A percentile compares a stretch with the other conserved stretches of the same genome.
These are phyloP conservation scores for Tenrec ecaudatus DNA, from an alignment of 2,113 vertebrate species.

Conservation along the genomic window DNA sequence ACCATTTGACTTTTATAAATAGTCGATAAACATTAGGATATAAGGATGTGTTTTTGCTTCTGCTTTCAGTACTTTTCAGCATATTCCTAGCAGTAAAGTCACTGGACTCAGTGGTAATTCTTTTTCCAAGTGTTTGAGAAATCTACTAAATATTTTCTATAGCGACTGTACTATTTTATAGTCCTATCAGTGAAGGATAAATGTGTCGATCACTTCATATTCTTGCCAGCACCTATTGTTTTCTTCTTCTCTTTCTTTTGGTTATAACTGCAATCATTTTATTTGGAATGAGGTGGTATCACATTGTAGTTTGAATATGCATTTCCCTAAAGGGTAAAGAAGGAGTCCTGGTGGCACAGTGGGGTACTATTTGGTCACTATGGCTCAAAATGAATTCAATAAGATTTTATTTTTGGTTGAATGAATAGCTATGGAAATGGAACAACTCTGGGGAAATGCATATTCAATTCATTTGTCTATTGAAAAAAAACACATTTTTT, in stretches of 20 bases:
- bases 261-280: not conserved
- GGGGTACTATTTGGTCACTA: too few relatives aligned
- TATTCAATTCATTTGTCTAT: not conserved
- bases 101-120: not conserved
- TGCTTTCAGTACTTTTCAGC: not conserved
- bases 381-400: too few relatives aligned
- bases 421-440: not conserved
- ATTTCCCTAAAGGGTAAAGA: not conserved
- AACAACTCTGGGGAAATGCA: not conserved
- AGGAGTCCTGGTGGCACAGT: too few relatives aligned
- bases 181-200: not conserved
- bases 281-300: not conserved
- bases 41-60: not conserved
- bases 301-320: not conserved
- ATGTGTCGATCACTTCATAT: not conserved
- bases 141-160: not conserved
- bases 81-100: not conserved
- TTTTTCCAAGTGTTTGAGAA: not conserved
- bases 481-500: not conserved
- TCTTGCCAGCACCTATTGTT: not conserved
- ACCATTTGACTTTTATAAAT: not conserved
- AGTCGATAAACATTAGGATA: not conserved
- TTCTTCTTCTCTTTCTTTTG: not conserved
- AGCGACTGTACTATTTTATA: not conserved
- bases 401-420: too few relatives aligned